Percentiles rank a stretch among this genome's conserved stretches.
Evolutionary conservation across 2,113 vertebrate species (phyloP).

Genomic region (Apistogramma diplotaenia): DNA sequence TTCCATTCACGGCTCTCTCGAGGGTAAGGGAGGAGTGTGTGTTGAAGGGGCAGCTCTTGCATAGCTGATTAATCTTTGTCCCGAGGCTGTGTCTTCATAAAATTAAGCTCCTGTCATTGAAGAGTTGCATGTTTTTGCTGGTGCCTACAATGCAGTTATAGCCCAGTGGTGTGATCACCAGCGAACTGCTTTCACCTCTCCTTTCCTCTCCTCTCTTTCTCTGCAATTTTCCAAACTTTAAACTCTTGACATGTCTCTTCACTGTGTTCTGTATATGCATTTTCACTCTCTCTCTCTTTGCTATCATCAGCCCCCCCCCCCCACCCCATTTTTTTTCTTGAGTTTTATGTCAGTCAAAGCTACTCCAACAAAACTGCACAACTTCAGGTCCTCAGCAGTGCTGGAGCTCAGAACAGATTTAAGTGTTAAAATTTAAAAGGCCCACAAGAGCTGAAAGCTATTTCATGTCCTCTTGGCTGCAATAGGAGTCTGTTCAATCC

Average conservation of each 20-base stretch:
- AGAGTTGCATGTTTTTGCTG: neutral
- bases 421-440: neutral
- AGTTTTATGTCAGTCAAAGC: neutral
- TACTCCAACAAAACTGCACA: neutral
- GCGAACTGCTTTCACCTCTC: constrained; percentile 17
- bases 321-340: neutral
- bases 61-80: constrained; percentile 38
- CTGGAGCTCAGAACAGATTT: neutral
- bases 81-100: neutral
- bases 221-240: constrained; percentile 10
- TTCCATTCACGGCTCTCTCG: neutral
- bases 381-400: neutral
- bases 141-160: constrained; percentile 28
- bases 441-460: neutral
- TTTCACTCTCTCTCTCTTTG: neutral
- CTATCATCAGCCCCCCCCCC: too few species aligned
- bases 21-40: neutral
- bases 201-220: neutral
- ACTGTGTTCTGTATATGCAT: neutral
- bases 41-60: neutral
- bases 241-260: constrained; percentile 9
- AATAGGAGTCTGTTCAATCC: neutral
- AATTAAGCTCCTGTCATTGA: constrained; percentile 20
- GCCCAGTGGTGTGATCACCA: constrained; percentile 39
- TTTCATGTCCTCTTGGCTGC: neutral